Evolutionary conservation across 2,113 vertebrate species (phyloP).

Genomic region (Corythaixoides concolor): DNA sequence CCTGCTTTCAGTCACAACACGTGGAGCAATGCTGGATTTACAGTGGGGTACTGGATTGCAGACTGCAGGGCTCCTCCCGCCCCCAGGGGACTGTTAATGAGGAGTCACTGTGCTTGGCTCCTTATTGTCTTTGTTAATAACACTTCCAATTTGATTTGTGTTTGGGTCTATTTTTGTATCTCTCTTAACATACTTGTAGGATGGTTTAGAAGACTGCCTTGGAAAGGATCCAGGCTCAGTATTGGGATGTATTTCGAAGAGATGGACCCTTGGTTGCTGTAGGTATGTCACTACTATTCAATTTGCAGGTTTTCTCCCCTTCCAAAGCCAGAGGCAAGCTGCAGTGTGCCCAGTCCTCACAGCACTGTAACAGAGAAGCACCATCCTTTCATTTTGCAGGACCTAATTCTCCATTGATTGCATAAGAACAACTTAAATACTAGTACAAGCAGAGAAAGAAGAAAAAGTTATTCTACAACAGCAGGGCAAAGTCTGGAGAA

Average conservation of each 20-base stretch:
- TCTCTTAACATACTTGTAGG: not conserved
- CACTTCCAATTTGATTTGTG: constrained; percentile 19
- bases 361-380: not conserved
- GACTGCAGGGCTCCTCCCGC: not conserved
- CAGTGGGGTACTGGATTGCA: not conserved
- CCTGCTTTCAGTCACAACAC: not conserved
- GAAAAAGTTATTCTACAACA: not conserved
- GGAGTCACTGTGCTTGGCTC: not conserved
- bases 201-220: not conserved
- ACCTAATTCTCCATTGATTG: not conserved
- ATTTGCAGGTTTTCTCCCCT: not conserved
- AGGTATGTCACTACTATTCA: not conserved
- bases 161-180: not conserved
- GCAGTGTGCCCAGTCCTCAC: not conserved
- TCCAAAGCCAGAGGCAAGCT: not conserved
- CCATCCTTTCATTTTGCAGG: not conserved
- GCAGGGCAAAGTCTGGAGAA: not conserved
- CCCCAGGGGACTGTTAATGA: not conserved
- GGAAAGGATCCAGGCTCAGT: not conserved
- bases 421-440: not conserved
- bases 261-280: not conserved
- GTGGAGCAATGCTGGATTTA: not conserved
- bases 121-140: not conserved
- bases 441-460: not conserved
- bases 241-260: not conserved